phyloP scores from a whole-genome alignment of 2,113 vertebrate genomes.

The Melanotaenia duboulayi region DNA sequence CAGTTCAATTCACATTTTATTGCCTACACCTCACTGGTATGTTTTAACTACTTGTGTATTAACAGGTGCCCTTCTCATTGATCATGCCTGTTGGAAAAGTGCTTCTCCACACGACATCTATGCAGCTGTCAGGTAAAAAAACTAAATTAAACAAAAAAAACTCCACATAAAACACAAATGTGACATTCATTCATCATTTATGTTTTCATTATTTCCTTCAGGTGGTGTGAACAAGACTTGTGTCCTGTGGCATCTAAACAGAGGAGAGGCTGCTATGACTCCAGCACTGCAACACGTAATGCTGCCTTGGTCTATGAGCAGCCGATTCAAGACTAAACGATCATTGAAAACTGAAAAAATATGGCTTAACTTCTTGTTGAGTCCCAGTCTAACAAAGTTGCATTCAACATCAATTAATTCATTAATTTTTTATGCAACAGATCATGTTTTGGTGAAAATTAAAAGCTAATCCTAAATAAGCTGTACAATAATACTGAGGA shows the following conservation, averaged over 20 bases:
- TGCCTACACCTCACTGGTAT: not conserved
- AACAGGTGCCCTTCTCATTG: conserved; percentile 85
- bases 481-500: not conserved
- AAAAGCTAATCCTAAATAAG: not conserved
- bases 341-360: not conserved
- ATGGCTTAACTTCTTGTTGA: not conserved
- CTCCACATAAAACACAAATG: not conserved
- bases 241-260: conserved; percentile 77
- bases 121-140: conserved; percentile 77
- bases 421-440: not conserved
- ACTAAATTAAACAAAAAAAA: not conserved
- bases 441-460: not conserved
- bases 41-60: not conserved
- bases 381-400: not conserved
- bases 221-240: conserved; percentile 87
- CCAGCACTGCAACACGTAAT: conserved; percentile 56
- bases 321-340: conserved; percentile 28
- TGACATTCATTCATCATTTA: not conserved
- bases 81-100: conserved; percentile 79
- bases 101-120: conserved; percentile 74
- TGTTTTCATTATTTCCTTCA: conserved; percentile 54
- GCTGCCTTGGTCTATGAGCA: conserved; percentile 77
- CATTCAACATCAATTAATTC: not conserved
- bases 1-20: not conserved
- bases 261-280: conserved; percentile 71